Conservation (phyloP, 1,140 invertebrate genomes). For the Trichonephila inaurata region DNA sequence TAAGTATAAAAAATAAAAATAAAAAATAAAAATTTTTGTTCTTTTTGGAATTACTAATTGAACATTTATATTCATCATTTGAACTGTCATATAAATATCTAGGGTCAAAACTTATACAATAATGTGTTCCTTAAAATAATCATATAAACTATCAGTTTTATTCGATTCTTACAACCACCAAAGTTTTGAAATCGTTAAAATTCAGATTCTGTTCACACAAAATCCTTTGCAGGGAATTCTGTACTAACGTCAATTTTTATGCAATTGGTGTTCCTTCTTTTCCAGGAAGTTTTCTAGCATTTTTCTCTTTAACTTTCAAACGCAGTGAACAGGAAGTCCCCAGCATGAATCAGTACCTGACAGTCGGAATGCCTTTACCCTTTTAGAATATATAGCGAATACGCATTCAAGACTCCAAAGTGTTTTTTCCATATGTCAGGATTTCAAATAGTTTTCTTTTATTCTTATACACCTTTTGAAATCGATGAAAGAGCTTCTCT, state of each 20-base stretch:
- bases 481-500: constrained; percentile 31
- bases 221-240: background rate
- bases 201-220: background rate
- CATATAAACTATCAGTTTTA: too few species aligned
- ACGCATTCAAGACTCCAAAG: constrained; percentile 24
- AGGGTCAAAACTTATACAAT: background rate
- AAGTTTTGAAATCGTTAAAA: background rate
- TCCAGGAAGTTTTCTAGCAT: constrained; percentile 41
- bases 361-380: constrained; percentile 53
- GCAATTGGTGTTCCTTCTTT: constrained; percentile 1
- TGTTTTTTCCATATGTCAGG: background rate
- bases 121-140: too few species aligned
- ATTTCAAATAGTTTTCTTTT: constrained; percentile 22
- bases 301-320: constrained; percentile 22
- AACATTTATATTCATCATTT: too few species aligned
- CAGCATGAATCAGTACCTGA: constrained; percentile 51
- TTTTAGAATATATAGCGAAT: constrained; percentile 66
- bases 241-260: background rate
- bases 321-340: constrained; percentile 43
- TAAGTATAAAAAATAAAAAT: too few species aligned
- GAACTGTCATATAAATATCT: background rate
- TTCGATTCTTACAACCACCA: too few species aligned
- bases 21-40: too few species aligned
- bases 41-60: too few species aligned
- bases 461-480: background rate